These are phyloP conservation scores for Amblyornis subalaris DNA, from an alignment of 2,113 vertebrate genomes.

Conservation along the genomic window DNA sequence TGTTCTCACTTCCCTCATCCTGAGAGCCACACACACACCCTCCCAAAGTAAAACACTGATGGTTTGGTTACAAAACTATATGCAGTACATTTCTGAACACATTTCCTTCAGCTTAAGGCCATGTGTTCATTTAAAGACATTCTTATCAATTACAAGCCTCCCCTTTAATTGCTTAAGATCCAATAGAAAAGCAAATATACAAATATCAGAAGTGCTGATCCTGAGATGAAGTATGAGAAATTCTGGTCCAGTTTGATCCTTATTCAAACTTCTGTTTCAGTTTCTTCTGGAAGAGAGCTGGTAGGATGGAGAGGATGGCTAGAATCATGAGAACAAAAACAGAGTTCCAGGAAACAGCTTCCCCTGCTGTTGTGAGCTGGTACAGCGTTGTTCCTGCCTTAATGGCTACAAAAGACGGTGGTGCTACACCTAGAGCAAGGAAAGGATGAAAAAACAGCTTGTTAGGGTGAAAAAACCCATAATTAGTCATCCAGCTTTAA, in stretches of 20 bases:
- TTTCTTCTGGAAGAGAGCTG: conserved; percentile 92
- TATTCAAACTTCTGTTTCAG: conserved; percentile 93
- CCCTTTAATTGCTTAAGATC: conserved; percentile 53
- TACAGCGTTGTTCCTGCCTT: conserved; percentile 96
- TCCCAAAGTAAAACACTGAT: not conserved
- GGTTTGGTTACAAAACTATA: conserved; percentile 19
- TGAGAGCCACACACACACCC: not conserved
- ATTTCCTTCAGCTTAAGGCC: conserved; percentile 8
- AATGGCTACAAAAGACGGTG: conserved; percentile 96
- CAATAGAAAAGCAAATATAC: conserved; percentile 66
- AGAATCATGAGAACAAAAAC: conserved; percentile 89
- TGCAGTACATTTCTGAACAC: conserved; percentile 25
- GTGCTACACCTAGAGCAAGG: conserved; percentile 81
- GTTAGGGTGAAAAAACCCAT: not conserved
- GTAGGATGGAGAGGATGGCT: conserved; percentile 90
- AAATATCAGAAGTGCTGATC: conserved; percentile 68
- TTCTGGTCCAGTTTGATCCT: conserved; percentile 50
- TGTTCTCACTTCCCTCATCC: not conserved
- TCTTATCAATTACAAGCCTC: conserved; percentile 30
- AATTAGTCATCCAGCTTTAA: not conserved
- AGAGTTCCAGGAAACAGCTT: conserved; percentile 98
- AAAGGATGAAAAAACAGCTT: not conserved
- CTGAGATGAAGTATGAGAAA: conserved; percentile 73
- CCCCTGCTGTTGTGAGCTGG: conserved; percentile 95
- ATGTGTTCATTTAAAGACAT: conserved; percentile 8